A percentile compares a stretch with the other conserved stretches of the same genome.
These are phyloP conservation scores for Apocheima hispidaria DNA, from an alignment of 2,888 invertebrate genomes.

Conservation along the genomic window DNA sequence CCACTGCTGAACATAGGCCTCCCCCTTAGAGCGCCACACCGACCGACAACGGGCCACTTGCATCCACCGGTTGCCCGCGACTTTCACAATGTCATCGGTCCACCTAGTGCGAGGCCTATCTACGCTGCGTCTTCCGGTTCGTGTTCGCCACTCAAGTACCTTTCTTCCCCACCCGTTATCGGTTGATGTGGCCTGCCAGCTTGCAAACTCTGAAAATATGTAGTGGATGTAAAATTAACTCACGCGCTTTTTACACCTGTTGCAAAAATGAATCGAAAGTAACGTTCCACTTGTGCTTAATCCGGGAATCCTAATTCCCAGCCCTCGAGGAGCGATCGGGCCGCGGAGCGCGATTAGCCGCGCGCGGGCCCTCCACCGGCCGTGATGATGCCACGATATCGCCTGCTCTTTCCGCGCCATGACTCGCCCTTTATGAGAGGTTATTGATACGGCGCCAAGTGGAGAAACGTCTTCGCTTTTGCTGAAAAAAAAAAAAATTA, in stretches of 20 bases:
- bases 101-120: no score
- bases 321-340: slow-evolving; percentile 56
- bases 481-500: slow-evolving; percentile 2
- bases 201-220: no score
- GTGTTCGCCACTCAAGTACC: no score
- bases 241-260: slow-evolving; percentile 23
- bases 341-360: slow-evolving; percentile 75
- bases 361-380: slow-evolving; percentile 56
- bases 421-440: slow-evolving; percentile 62
- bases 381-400: slow-evolving; percentile 55
- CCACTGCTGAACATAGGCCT: no score
- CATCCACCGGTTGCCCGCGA: no score
- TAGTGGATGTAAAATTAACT: no score
- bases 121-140: no score
- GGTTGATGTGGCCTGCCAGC: no score
- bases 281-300: slow-evolving; percentile 51
- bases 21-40: no score
- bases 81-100: no score
- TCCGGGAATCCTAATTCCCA: slow-evolving; percentile 51
- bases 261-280: slow-evolving; percentile 42
- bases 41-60: no score
- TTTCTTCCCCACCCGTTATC: no score
- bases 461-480: slow-evolving; percentile 60
- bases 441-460: slow-evolving; percentile 74
- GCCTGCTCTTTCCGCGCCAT: slow-evolving; percentile 73